phyloP scores from a whole-genome alignment of 53 echinoderm and acorn worm species.

The Pentamera pediparva region DNA sequence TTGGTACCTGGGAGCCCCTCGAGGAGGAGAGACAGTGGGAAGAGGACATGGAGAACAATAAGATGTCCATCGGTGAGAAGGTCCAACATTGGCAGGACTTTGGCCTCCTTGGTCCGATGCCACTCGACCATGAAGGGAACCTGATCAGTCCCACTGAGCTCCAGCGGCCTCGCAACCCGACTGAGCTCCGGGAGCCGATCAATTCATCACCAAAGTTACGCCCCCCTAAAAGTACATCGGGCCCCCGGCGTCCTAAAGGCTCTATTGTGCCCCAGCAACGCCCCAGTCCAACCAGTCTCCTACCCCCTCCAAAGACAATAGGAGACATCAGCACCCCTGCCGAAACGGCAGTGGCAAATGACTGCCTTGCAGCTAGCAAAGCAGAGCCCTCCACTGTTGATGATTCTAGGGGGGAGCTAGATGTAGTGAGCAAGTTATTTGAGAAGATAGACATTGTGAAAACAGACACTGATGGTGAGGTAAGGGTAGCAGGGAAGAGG shows the following conservation, averaged over 20 bases:
- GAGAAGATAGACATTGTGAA: too few species aligned
- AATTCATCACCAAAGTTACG: not conserved
- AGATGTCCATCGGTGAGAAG: constrained; percentile 27
- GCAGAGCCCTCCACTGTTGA: too few species aligned
- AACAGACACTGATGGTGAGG: not conserved
- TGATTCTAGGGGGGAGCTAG: too few species aligned
- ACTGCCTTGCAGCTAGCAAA: not conserved
- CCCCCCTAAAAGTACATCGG: too few species aligned
- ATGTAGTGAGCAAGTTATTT: not conserved
- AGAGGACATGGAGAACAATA: constrained; percentile 31
- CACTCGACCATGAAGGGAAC: not conserved
- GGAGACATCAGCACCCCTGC: not conserved
- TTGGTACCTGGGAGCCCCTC: constrained; percentile 30
- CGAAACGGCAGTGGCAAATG: not conserved
- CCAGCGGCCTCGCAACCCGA: too few species aligned
- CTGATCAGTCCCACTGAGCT: not conserved
- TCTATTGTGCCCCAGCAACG: not conserved
- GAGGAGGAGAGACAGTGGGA: constrained; percentile 27
- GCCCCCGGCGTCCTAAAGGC: too few species aligned
- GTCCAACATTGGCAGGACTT: constrained; percentile 22
- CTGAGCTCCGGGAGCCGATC: too few species aligned
- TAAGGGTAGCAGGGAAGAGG: not conserved
- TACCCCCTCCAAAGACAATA: not conserved
- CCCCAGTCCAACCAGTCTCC: not conserved
- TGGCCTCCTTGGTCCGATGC: not conserved